These are phyloP conservation scores for Hydra vulgaris DNA, from an alignment of 30 jellyfish, hydroid and myxozoan species.

Conservation along the genomic window DNA sequence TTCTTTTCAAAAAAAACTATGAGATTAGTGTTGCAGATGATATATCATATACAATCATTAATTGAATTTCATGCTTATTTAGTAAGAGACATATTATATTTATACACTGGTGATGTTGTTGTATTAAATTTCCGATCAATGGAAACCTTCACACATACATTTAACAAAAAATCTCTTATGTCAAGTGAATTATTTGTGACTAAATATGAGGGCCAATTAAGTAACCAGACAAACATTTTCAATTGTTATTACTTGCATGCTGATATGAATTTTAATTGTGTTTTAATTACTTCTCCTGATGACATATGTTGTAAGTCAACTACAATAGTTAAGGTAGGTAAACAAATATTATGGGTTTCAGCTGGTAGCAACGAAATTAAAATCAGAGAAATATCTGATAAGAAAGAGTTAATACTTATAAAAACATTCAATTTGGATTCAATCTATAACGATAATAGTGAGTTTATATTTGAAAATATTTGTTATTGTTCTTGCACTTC, in stretches of 20 bases:
- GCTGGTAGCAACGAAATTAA: not conserved
- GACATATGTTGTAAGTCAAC: not conserved
- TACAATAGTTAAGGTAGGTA: not conserved
- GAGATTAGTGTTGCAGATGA: not conserved
- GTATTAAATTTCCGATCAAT: conserved; percentile 4
- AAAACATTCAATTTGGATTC: conserved; percentile 3
- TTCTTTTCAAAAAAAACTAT: conserved; percentile 3
- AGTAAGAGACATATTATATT: conserved; percentile 3
- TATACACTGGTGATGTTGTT: not conserved
- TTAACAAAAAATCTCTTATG: not conserved
- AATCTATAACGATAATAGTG: not conserved
- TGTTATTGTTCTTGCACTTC: conserved; percentile 18
- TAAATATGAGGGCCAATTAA: not conserved
- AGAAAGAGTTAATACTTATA: not conserved
- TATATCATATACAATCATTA: no score
- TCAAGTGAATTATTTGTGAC: conserved; percentile 3
- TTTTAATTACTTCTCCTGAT: not conserved
- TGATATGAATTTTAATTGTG: not conserved
- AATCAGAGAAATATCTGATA: not conserved
- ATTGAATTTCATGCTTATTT: not conserved
- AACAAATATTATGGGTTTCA: conserved; percentile 4
- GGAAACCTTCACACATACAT: not conserved
- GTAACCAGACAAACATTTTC: not conserved
- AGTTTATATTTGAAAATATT: not conserved
- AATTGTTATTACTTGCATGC: not conserved